phyloP scores from a whole-genome alignment of 2,113 vertebrate genomes.

The Rhinolophus sinicus region DNA sequence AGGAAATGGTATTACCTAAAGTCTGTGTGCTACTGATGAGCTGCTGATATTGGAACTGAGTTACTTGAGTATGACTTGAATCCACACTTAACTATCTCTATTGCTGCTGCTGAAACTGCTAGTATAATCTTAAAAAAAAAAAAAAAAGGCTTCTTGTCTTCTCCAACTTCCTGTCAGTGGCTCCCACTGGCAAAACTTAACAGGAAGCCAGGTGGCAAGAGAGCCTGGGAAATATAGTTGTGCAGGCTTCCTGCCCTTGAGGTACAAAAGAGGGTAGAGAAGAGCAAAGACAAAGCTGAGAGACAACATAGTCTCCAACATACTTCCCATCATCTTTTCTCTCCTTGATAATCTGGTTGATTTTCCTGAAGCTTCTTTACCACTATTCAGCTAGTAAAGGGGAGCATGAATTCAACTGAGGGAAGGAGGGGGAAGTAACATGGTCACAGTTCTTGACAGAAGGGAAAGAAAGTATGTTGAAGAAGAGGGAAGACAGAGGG shows the following conservation, averaged over 20 bases:
- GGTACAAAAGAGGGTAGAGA: neutral
- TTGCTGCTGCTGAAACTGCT: neutral
- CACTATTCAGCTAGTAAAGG: neutral
- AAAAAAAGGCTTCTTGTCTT: neutral
- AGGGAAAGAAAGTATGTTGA: neutral
- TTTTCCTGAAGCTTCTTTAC: neutral
- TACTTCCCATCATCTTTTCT: neutral
- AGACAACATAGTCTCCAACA: neutral
- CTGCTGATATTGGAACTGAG: neutral
- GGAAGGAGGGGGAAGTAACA: neutral
- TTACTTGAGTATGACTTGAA: neutral
- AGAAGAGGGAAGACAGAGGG: neutral
- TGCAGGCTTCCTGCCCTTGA: neutral
- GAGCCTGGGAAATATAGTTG: neutral
- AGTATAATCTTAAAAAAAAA: neutral
- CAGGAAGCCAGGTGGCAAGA: neutral
- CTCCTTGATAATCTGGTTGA: neutral
- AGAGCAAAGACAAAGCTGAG: neutral
- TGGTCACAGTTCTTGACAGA: neutral
- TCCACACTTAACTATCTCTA: neutral
- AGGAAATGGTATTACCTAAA: neutral
- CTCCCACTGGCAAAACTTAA: neutral
- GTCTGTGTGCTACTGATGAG: neutral
- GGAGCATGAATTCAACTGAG: neutral
- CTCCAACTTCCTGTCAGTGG: neutral